These are phyloP conservation scores for Anthonomus grandis DNA, from an alignment of 1,140 invertebrate genomes.

Conservation along the genomic window DNA sequence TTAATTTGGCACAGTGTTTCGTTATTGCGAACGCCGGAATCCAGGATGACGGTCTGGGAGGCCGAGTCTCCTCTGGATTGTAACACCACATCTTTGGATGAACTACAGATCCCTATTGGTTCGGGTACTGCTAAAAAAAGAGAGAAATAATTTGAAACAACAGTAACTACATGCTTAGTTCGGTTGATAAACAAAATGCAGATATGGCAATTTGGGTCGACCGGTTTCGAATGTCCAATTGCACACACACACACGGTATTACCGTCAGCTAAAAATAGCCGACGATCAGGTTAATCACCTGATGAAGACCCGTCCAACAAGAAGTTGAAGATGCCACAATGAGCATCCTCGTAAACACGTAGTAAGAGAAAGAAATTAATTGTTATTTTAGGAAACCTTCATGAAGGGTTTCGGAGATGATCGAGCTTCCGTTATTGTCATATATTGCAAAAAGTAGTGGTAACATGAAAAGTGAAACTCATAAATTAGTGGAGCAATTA, in stretches of 20 bases:
- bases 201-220: constrained; percentile 3
- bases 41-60: constrained; percentile 8
- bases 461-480: too few relatives aligned
- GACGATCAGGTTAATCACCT: not conserved
- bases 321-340: not conserved
- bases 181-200: not conserved
- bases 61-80: constrained; percentile 4
- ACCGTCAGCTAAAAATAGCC: constrained; percentile 8
- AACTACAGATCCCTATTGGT: constrained; percentile 6
- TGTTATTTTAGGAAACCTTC: too few relatives aligned
- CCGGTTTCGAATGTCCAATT: not conserved
- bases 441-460: too few relatives aligned
- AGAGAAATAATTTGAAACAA: not conserved
- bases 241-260: not conserved
- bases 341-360: too few relatives aligned
- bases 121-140: constrained; percentile 5
- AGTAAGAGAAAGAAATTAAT: too few relatives aligned
- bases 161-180: not conserved
- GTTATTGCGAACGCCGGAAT: constrained; percentile 2
- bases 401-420: too few relatives aligned
- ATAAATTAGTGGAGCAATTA: too few relatives aligned
- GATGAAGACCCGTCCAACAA: constrained; percentile 7
- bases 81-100: constrained; percentile 7
- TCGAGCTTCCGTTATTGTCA: too few relatives aligned
- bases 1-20: constrained; percentile 24